Percentiles rank a stretch among this genome's conserved stretches.
Evolutionary conservation across 2,888 invertebrate genomes (phyloP).

Genomic region (Formica aserva): DNA sequence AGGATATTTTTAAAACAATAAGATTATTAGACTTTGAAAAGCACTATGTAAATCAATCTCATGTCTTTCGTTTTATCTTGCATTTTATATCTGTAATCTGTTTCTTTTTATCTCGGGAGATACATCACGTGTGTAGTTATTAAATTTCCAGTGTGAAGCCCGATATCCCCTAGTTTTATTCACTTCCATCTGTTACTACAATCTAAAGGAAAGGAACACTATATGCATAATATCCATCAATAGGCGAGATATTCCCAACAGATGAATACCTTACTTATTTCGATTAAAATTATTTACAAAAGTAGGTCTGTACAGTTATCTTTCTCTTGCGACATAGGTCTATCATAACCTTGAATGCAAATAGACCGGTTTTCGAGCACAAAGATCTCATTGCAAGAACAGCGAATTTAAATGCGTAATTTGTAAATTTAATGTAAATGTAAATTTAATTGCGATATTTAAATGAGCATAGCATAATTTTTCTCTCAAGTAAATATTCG

Average conservation of each 20-base stretch:
- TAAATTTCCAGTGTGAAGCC: constrained; percentile 71
- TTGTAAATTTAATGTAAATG: not conserved
- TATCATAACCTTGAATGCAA: constrained; percentile 79
- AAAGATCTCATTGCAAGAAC: constrained; percentile 76
- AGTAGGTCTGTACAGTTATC: constrained; percentile 70
- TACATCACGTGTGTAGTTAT: constrained; percentile 55
- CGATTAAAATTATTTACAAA: constrained; percentile 81
- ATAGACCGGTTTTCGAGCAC: constrained; percentile 75
- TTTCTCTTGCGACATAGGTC: constrained; percentile 74
- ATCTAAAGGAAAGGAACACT: constrained; percentile 81
- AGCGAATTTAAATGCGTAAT: constrained; percentile 24
- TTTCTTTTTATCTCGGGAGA: constrained; percentile 54
- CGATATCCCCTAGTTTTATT: constrained; percentile 68
- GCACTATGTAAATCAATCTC: constrained; percentile 12
- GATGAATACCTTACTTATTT: constrained; percentile 77
- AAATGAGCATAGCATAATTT: constrained; percentile 64
- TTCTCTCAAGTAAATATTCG: constrained; percentile 64
- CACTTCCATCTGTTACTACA: constrained; percentile 66
- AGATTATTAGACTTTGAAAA: constrained; percentile 15
- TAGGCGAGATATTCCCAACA: constrained; percentile 79
- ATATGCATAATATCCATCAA: constrained; percentile 81
- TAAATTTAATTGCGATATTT: constrained; percentile 29
- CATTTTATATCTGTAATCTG: constrained; percentile 24
- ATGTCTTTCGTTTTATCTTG: not conserved
- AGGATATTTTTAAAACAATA: not conserved